phyloP scores from a whole-genome alignment of 2,797 vertebrate genomes.

The Clarias fuscus region DNA sequence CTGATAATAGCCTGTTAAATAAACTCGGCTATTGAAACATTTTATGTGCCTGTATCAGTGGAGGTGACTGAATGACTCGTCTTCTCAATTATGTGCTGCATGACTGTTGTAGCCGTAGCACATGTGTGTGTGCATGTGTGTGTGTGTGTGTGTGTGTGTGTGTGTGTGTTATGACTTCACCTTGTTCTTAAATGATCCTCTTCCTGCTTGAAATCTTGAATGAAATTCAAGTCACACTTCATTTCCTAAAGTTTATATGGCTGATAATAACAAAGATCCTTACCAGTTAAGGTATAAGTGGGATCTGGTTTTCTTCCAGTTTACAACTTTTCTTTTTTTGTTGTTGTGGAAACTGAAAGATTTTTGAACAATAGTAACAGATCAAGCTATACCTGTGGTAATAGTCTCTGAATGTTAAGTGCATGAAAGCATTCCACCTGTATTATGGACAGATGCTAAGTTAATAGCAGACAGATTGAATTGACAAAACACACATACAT shows the following conservation, averaged over 20 bases:
- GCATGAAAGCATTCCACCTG: conserved; percentile 52
- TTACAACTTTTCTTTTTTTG: background rate
- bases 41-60: conserved; percentile 36
- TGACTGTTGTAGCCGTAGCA: background rate
- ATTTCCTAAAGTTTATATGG: conserved; percentile 24
- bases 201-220: conserved; percentile 18
- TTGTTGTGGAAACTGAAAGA: conserved; percentile 21
- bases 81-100: conserved; percentile 39
- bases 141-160: conserved; percentile 16
- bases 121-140: conserved; percentile 12
- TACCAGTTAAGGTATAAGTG: conserved; percentile 16
- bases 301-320: conserved; percentile 2
- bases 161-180: conserved; percentile 27
- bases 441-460: conserved; percentile 49
- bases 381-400: conserved; percentile 34
- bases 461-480: conserved; percentile 43
- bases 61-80: conserved; percentile 42
- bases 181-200: conserved; percentile 23
- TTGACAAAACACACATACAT: conserved; percentile 45
- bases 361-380: conserved; percentile 32
- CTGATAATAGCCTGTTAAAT: conserved; percentile 48
- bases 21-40: conserved; percentile 32
- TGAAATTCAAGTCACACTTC: background rate
- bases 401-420: conserved; percentile 23
- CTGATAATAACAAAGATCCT: conserved; percentile 21